Conservation (phyloP, 2,888 invertebrate species). For the Bruchidius siliquastri region DNA sequence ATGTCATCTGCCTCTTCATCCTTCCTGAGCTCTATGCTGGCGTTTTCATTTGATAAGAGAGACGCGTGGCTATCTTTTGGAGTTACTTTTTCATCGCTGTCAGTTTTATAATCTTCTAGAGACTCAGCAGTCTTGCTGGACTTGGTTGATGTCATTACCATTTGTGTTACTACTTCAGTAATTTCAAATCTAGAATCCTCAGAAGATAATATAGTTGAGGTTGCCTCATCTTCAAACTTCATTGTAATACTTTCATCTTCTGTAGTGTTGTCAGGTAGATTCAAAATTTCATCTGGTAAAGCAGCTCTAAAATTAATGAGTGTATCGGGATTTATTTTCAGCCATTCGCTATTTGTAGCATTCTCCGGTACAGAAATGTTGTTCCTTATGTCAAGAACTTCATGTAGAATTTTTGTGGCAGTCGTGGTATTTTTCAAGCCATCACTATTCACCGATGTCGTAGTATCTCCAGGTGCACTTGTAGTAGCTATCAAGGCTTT, state of each 20-base stretch:
- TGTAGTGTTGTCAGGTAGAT: constrained; percentile 31
- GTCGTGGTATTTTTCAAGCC: not conserved
- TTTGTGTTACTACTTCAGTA: not conserved
- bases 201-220: not conserved
- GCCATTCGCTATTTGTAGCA: constrained; percentile 34
- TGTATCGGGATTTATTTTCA: constrained; percentile 28
- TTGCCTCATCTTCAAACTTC: not conserved
- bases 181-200: constrained; percentile 3
- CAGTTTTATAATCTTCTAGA: constrained; percentile 29
- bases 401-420: constrained; percentile 36
- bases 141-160: constrained; percentile 4
- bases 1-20: constrained; percentile 36
- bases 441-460: too few species aligned
- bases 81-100: constrained; percentile 39
- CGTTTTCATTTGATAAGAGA: constrained; percentile 36
- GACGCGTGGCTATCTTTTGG: constrained; percentile 26
- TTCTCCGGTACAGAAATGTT: constrained; percentile 32
- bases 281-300: constrained; percentile 33
- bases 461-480: not conserved
- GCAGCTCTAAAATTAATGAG: constrained; percentile 30
- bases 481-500: not conserved
- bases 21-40: constrained; percentile 34
- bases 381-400: constrained; percentile 33
- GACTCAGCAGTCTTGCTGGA: constrained; percentile 28
- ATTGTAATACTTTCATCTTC: constrained; percentile 12